Evolutionary conservation across 2,888 invertebrate species (phyloP).

Genomic region (Eupithecia vulgata): DNA sequence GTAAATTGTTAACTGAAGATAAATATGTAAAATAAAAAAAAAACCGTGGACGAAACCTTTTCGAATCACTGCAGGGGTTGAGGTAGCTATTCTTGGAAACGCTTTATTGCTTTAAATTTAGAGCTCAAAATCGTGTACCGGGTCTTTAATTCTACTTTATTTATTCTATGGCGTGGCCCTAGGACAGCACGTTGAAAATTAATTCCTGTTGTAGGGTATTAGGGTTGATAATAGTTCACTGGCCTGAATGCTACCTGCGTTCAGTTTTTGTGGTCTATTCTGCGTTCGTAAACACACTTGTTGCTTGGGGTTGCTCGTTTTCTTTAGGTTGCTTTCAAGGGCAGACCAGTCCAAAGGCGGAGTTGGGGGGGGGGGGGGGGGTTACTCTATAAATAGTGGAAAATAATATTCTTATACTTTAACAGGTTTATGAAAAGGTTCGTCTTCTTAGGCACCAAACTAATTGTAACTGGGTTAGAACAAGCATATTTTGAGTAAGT

Average conservation of each 20-base stretch:
- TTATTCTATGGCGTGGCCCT: conserved; percentile 4
- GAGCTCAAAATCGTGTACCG: conserved; percentile 63
- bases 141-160: conserved; percentile 45
- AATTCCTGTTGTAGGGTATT: conserved; percentile 67
- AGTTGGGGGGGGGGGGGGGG: conserved; percentile 40
- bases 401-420: neutral
- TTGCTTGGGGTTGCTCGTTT: conserved; percentile 74
- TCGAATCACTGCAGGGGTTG: conserved; percentile 74
- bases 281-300: conserved; percentile 78
- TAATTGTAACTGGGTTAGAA: neutral
- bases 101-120: conserved; percentile 50
- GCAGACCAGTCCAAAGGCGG: conserved; percentile 43
- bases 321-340: conserved; percentile 55
- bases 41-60: conserved; percentile 56
- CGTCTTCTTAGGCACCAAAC: neutral
- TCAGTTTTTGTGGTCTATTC: conserved; percentile 76
- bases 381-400: neutral
- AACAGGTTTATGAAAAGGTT: neutral
- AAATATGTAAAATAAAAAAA: conserved; percentile 45
- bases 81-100: conserved; percentile 55
- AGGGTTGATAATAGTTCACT: conserved; percentile 71
- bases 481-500: neutral
- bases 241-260: conserved; percentile 70
- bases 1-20: conserved; percentile 33
- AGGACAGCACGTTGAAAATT: conserved; percentile 54